phyloP scores from a whole-genome alignment of 2,888 invertebrate genomes.

The Notocelia uddmanniana region DNA sequence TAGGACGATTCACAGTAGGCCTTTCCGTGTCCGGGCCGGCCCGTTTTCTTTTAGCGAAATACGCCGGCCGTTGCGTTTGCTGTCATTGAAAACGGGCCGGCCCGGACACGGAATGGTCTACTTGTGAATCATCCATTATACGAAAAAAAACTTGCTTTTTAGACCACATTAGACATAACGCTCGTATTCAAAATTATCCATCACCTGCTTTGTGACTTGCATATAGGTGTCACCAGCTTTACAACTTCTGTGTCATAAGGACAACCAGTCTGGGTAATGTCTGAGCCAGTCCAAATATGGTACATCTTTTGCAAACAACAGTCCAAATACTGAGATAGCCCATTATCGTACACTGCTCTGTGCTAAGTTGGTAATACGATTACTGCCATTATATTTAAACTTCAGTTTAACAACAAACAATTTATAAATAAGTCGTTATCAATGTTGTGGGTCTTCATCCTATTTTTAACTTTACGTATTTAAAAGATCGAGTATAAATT shows the following conservation, averaged over 20 bases:
- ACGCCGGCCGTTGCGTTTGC: too few species aligned
- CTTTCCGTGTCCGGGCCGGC: too few species aligned
- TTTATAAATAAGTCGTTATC: not conserved
- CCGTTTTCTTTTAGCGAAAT: too few species aligned
- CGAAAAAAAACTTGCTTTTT: too few species aligned
- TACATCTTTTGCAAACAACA: not conserved
- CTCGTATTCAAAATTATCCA: too few species aligned
- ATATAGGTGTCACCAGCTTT: not conserved
- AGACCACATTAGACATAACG: too few species aligned
- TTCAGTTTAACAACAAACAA: constrained; percentile 6
- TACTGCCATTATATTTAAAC: not conserved
- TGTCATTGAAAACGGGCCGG: too few species aligned
- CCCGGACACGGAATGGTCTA: too few species aligned
- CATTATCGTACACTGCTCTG: constrained; percentile 15
- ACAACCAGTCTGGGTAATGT: constrained; percentile 1
- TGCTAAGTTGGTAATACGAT: not conserved
- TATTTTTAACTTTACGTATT: not conserved
- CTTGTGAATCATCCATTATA: too few species aligned
- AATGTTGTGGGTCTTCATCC: not conserved
- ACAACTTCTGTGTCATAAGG: constrained; percentile 7
- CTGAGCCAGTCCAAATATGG: constrained; percentile 16
- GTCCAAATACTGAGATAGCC: constrained; percentile 1
- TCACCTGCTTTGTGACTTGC: too few species aligned
- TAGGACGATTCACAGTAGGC: too few species aligned
- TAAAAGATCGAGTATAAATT: too few species aligned